These are phyloP conservation scores for Echinops telfairi DNA, from an alignment of 2,113 vertebrate species.

Conservation along the genomic window DNA sequence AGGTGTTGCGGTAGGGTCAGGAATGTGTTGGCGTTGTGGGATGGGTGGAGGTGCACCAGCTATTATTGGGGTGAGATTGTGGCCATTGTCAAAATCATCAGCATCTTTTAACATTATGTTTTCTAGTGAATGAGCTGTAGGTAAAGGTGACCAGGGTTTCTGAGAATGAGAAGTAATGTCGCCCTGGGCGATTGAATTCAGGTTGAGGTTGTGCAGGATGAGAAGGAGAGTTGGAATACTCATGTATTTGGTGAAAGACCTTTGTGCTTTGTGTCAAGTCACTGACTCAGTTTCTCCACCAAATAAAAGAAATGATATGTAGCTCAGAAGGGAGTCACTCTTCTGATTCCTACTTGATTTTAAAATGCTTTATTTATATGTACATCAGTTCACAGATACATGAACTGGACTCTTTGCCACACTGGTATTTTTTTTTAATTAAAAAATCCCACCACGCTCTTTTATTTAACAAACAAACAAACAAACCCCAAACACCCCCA, in stretches of 20 bases:
- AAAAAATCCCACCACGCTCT: no score
- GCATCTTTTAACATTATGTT: constrained; percentile 35
- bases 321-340: neutral
- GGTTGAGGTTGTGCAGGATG: neutral
- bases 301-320: constrained; percentile 25
- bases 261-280: neutral
- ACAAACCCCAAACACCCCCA: no score
- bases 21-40: neutral
- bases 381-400: neutral
- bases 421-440: neutral
- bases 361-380: constrained; percentile 26
- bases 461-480: no score
- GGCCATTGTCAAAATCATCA: neutral
- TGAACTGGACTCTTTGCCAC: neutral
- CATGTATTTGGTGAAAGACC: neutral
- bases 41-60: neutral
- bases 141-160: constrained; percentile 2
- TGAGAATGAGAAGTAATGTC: constrained; percentile 5
- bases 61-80: neutral
- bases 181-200: neutral
- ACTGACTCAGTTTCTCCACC: constrained; percentile 9
- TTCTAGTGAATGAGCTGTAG: constrained; percentile 26
- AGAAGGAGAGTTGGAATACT: neutral
- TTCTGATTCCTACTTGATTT: neutral
- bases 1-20: constrained; percentile 9